Conservation (phyloP, 2,888 invertebrate species). For the Toxonevra muliebris region DNA sequence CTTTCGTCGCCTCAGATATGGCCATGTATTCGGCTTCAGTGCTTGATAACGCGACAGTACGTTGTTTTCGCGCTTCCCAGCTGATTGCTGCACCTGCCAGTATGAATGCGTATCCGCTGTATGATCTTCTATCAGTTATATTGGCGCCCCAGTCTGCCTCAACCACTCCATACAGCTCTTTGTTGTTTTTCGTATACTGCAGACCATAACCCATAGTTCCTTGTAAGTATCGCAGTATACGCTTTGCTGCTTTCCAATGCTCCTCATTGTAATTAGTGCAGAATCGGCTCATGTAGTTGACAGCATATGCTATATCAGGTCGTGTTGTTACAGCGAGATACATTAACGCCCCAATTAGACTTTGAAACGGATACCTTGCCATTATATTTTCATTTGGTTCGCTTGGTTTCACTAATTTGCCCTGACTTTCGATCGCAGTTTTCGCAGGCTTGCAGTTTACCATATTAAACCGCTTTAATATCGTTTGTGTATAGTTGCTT, state of each 20-base stretch:
- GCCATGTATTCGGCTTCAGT: too few species aligned
- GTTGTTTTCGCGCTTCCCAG: too few species aligned
- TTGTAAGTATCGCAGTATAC: constrained; percentile 36
- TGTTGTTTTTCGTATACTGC: too few species aligned
- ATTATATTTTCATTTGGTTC: constrained; percentile 28
- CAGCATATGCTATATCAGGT: constrained; percentile 35
- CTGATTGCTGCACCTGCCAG: too few species aligned
- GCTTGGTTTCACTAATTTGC: constrained; percentile 23
- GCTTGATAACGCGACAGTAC: too few species aligned
- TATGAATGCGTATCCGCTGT: too few species aligned
- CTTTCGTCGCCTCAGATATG: too few species aligned
- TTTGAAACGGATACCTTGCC: constrained; percentile 37
- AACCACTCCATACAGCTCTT: too few species aligned
- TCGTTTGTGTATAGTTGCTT: constrained; percentile 31
- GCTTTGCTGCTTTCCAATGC: constrained; percentile 40
- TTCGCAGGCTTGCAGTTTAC: constrained; percentile 30
- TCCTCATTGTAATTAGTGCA: constrained; percentile 34
- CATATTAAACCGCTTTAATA: constrained; percentile 36
- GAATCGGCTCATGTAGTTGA: constrained; percentile 38
- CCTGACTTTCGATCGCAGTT: constrained; percentile 32
- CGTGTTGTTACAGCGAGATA: constrained; percentile 38
- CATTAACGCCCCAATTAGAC: constrained; percentile 38
- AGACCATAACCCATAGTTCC: too few species aligned
- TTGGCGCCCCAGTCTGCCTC: too few species aligned
- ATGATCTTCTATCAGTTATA: too few species aligned